phyloP scores from a whole-genome alignment of 2,113 vertebrate genomes.

The Lepidiolamprologus cunningtoni region DNA sequence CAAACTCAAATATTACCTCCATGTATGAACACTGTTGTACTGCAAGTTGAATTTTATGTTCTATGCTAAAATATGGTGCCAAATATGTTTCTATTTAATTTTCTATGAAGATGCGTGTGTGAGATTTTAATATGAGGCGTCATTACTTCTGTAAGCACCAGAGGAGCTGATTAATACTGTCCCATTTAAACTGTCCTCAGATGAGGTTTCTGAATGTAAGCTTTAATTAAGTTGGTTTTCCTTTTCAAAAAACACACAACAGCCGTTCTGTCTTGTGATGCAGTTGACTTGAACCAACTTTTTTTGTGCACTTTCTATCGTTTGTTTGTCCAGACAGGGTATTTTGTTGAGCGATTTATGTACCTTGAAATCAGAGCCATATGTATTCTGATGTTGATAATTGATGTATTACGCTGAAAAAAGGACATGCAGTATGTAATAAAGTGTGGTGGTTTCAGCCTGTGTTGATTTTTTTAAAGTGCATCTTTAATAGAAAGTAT shows the following conservation, averaged over 20 bases:
- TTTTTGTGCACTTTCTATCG: slow-evolving; percentile 59
- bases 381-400: slow-evolving; percentile 49
- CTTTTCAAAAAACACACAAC: neutral
- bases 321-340: slow-evolving; percentile 58
- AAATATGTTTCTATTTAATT: slow-evolving; percentile 53
- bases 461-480: neutral
- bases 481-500: neutral
- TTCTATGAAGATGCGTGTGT: neutral
- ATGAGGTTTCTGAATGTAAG: slow-evolving; percentile 57
- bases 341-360: slow-evolving; percentile 49
- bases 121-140: slow-evolving; percentile 7
- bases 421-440: slow-evolving; percentile 59
- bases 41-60: slow-evolving; percentile 50
- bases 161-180: neutral
- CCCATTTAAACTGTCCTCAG: slow-evolving; percentile 7
- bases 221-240: slow-evolving; percentile 23
- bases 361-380: slow-evolving; percentile 58
- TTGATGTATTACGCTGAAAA: slow-evolving; percentile 41
- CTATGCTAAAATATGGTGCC: slow-evolving; percentile 65
- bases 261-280: slow-evolving; percentile 35
- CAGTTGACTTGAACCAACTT: slow-evolving; percentile 36
- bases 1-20: slow-evolving; percentile 60
- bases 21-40: slow-evolving; percentile 33
- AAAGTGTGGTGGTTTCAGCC: slow-evolving; percentile 43
- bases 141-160: neutral